A percentile compares a stretch with the other conserved stretches of the same genome.
Conservation (phyloP, 1,140 invertebrate species). For the Gonatopus flavifemur region DNA sequence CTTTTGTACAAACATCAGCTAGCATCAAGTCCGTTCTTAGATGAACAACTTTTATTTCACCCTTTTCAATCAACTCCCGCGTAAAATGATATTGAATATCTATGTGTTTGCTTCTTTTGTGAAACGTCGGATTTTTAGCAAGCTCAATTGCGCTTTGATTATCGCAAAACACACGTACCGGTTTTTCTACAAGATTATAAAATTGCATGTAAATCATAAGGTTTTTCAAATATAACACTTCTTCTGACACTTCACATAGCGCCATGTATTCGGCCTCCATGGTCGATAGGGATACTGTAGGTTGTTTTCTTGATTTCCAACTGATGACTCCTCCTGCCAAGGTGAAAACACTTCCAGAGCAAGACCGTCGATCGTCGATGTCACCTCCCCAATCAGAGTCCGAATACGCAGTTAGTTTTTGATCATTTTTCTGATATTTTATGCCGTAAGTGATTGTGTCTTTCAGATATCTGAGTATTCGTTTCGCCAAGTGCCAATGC, state of each 20-base stretch:
- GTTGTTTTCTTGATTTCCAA: slow-evolving; percentile 46
- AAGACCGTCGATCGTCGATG: slow-evolving; percentile 24
- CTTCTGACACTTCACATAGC: slow-evolving; percentile 41
- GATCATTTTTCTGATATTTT: slow-evolving; percentile 17
- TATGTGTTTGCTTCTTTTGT: slow-evolving; percentile 40
- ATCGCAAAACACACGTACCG: slow-evolving; percentile 26
- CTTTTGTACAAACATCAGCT: slow-evolving; percentile 35
- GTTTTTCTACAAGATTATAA: slow-evolving; percentile 6
- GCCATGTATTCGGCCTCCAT: slow-evolving; percentile 49
- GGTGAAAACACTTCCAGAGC: slow-evolving; percentile 37
- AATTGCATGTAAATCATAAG: too few species aligned
- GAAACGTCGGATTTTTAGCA: slow-evolving; percentile 40
- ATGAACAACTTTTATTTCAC: slow-evolving; percentile 21
- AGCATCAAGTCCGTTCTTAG: slow-evolving; percentile 26
- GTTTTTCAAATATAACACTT: slow-evolving; percentile 40
- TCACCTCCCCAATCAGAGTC: slow-evolving; percentile 40
- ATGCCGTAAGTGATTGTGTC: slow-evolving; percentile 25
- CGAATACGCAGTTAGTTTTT: slow-evolving; percentile 26
- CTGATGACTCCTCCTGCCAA: slow-evolving; percentile 31
- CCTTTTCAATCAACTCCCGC: slow-evolving; percentile 28
- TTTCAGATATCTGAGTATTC: slow-evolving; percentile 21
- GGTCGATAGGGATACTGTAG: slow-evolving; percentile 47
- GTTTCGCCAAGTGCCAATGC: slow-evolving; percentile 20
- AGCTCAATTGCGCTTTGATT: slow-evolving; percentile 47
- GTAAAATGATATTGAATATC: slow-evolving; percentile 45